These are phyloP conservation scores for Megaustenia siamemsis DNA, from an alignment of 2,888 invertebrate genomes.

Conservation along the genomic window DNA sequence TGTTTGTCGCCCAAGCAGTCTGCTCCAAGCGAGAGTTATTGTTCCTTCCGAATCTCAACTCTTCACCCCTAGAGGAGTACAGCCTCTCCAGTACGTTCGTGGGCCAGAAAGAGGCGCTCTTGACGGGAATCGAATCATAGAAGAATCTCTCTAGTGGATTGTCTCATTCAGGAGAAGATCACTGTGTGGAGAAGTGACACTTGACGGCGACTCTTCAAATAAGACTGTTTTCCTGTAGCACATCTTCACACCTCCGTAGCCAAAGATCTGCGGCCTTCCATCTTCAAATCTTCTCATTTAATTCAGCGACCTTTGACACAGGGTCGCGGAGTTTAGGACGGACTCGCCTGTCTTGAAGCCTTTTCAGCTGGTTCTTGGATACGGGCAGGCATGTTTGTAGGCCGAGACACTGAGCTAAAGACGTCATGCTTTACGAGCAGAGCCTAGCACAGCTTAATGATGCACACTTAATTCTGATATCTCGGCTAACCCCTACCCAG, in stretches of 20 bases:
- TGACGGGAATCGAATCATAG: slow-evolving; percentile 26
- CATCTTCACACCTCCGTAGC: neutral
- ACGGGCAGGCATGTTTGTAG: slow-evolving; percentile 41
- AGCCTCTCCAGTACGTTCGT: neutral
- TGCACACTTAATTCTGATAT: slow-evolving; percentile 42
- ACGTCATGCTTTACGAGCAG: slow-evolving; percentile 33
- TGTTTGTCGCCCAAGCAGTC: too few species aligned
- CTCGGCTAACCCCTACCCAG: neutral
- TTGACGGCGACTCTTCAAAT: slow-evolving; percentile 19
- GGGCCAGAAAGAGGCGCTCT: slow-evolving; percentile 15
- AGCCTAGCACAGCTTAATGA: slow-evolving; percentile 26
- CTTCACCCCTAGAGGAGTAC: slow-evolving; percentile 40
- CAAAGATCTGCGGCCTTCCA: too few species aligned
- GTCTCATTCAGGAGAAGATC: slow-evolving; percentile 21
- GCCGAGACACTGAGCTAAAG: neutral
- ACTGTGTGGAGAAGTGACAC: slow-evolving; percentile 17
- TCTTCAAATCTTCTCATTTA: slow-evolving; percentile 33
- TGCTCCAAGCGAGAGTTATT: slow-evolving; percentile 11
- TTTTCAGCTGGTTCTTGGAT: slow-evolving; percentile 20
- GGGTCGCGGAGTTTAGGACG: slow-evolving; percentile 5
- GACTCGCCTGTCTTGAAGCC: neutral
- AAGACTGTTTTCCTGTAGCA: neutral
- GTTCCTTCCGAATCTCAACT: slow-evolving; percentile 26
- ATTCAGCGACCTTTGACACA: slow-evolving; percentile 50
- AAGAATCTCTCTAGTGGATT: slow-evolving; percentile 19